Conservation (phyloP, 2,113 vertebrate species). For the Symphodus melops region DNA sequence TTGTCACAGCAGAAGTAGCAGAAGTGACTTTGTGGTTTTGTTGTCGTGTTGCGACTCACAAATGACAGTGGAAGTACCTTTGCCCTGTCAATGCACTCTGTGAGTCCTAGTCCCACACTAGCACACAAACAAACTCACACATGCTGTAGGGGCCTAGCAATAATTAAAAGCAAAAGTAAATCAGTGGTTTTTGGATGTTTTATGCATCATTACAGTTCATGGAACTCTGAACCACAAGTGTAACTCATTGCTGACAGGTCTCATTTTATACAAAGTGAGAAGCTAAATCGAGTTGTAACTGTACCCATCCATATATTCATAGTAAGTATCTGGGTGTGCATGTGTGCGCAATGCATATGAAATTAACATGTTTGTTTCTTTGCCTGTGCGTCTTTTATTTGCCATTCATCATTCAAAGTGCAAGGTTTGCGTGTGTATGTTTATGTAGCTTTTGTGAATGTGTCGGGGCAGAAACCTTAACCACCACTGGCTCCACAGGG, state of each 20-base stretch:
- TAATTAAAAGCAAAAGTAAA: conserved; percentile 79
- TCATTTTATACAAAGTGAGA: conserved; percentile 67
- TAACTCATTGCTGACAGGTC: conserved; percentile 74
- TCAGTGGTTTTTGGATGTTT: conserved; percentile 76
- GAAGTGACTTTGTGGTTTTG: conserved; percentile 75
- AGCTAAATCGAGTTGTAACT: conserved; percentile 71
- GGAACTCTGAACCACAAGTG: conserved; percentile 65
- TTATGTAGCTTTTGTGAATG: conserved; percentile 32
- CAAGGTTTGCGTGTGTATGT: conserved; percentile 1
- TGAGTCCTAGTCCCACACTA: conserved; percentile 38
- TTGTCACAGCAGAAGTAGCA: conserved; percentile 66
- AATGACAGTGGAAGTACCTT: conserved; percentile 67
- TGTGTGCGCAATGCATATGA: neutral
- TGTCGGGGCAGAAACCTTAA: conserved; percentile 49
- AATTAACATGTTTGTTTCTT: neutral
- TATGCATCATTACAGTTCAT: conserved; percentile 71
- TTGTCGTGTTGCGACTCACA: conserved; percentile 46
- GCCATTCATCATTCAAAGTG: neutral
- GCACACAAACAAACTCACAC: conserved; percentile 8
- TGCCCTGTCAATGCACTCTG: conserved; percentile 75
- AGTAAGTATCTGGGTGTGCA: conserved; percentile 4
- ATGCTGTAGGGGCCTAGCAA: conserved; percentile 44
- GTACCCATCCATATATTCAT: conserved; percentile 48
- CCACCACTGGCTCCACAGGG: conserved; percentile 63
- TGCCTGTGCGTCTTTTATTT: neutral